Percentiles rank a stretch among this genome's conserved stretches.
These are phyloP conservation scores for Chrysomela aeneicollis DNA, from an alignment of 2,888 invertebrate genomes.

Conservation along the genomic window DNA sequence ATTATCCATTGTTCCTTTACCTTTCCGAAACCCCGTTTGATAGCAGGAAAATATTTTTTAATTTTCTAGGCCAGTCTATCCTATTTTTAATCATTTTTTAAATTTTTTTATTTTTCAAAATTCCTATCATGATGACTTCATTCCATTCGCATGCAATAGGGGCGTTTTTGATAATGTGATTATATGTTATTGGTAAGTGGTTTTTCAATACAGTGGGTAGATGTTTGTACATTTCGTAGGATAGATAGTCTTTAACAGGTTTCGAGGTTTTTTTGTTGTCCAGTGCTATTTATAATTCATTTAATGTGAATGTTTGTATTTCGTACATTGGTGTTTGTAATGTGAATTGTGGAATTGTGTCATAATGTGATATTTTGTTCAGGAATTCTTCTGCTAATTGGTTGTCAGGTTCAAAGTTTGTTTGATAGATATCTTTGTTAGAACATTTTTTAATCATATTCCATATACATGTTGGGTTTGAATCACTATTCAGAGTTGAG, in stretches of 20 bases:
- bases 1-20: neutral
- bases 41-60: neutral
- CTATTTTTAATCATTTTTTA: neutral
- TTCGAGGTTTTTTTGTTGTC: neutral
- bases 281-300: neutral
- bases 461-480: neutral
- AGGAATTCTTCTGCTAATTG: no score
- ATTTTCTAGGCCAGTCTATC: neutral
- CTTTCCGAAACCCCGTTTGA: neutral
- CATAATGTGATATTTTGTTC: no score
- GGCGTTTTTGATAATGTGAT: no score
- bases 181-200: no score
- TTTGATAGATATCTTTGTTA: no score
- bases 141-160: no score
- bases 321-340: neutral
- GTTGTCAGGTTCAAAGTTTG: no score
- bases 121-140: no score
- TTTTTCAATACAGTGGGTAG: no score
- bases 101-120: neutral
- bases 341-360: neutral
- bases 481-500: neutral
- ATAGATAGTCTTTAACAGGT: neutral
- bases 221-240: neutral
- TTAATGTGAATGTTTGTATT: neutral
- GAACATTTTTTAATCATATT: neutral